Conservation (phyloP, 2,888 invertebrate genomes). For the Nomada fabriciana region DNA sequence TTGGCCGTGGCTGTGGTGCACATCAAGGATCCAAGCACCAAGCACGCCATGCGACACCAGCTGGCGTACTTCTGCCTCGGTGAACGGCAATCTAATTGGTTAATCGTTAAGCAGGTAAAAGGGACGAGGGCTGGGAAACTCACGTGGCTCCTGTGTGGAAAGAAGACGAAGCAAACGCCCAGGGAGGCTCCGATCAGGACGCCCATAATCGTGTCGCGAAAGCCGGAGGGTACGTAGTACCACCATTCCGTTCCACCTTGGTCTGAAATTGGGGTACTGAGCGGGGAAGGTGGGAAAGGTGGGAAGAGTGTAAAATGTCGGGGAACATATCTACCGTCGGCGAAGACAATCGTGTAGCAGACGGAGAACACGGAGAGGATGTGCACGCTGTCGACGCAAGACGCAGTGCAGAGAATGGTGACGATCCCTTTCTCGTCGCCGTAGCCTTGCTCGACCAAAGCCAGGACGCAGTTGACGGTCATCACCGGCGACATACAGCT, state of each 20-base stretch:
- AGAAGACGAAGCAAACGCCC: slow-evolving; percentile 87
- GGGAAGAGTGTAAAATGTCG: too few relatives aligned
- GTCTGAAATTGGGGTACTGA: slow-evolving; percentile 52
- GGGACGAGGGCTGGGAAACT: slow-evolving; percentile 56
- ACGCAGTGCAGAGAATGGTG: slow-evolving; percentile 89
- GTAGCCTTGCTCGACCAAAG: slow-evolving; percentile 85
- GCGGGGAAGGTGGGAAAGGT: too few relatives aligned
- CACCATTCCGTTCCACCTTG: slow-evolving; percentile 73
- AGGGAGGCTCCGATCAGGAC: slow-evolving; percentile 87
- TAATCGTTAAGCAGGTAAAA: not conserved
- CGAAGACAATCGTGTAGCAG: slow-evolving; percentile 88
- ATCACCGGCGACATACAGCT: slow-evolving; percentile 81
- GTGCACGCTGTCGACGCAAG: slow-evolving; percentile 91
- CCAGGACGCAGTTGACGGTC: slow-evolving; percentile 78
- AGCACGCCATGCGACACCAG: slow-evolving; percentile 73
- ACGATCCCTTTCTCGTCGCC: slow-evolving; percentile 91
- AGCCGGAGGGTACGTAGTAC: slow-evolving; percentile 75
- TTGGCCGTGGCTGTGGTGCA: slow-evolving; percentile 74
- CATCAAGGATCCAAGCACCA: slow-evolving; percentile 77
- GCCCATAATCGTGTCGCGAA: slow-evolving; percentile 87
- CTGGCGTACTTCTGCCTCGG: slow-evolving; percentile 74
- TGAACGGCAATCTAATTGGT: not conserved
- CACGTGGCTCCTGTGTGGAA: slow-evolving; percentile 86
- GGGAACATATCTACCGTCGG: slow-evolving; percentile 84
- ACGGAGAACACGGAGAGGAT: slow-evolving; percentile 91